phyloP scores from a whole-genome alignment of 2,113 vertebrate species.

The Rostratula benghalensis region DNA sequence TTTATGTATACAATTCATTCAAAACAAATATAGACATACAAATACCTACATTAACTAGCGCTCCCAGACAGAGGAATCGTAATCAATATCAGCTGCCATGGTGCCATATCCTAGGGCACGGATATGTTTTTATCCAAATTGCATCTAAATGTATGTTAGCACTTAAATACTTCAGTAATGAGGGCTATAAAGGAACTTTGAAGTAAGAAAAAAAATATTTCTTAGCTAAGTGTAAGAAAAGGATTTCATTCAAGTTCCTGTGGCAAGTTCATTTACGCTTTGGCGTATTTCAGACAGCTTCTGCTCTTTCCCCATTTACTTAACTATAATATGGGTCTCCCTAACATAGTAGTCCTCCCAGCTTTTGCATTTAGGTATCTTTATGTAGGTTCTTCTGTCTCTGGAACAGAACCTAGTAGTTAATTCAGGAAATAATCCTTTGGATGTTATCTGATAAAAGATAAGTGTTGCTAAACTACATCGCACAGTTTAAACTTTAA shows the following conservation, averaged over 20 bases:
- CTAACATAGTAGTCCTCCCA: neutral
- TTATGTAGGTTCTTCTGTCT: neutral
- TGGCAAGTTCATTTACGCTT: neutral
- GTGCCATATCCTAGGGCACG: neutral
- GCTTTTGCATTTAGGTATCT: neutral
- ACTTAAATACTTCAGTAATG: neutral
- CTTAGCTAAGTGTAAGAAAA: neutral
- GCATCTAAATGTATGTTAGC: neutral
- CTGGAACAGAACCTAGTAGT: neutral
- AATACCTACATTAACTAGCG: neutral
- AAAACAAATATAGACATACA: neutral
- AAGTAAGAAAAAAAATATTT: neutral
- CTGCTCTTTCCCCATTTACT: neutral
- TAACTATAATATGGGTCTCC: neutral
- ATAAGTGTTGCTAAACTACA: neutral
- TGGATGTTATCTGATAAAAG: neutral
- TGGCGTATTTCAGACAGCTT: neutral
- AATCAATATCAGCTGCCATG: neutral
- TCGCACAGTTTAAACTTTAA: neutral
- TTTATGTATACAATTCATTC: neutral
- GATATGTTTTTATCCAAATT: conserved; percentile 8
- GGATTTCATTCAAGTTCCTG: neutral
- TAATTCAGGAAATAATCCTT: neutral
- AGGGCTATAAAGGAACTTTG: neutral
- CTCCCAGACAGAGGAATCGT: neutral